Evolutionary conservation across 1,140 invertebrate species (phyloP), one percentile per base, ranked within the genome.

Genomic region (Eueides isabella): DNA sequence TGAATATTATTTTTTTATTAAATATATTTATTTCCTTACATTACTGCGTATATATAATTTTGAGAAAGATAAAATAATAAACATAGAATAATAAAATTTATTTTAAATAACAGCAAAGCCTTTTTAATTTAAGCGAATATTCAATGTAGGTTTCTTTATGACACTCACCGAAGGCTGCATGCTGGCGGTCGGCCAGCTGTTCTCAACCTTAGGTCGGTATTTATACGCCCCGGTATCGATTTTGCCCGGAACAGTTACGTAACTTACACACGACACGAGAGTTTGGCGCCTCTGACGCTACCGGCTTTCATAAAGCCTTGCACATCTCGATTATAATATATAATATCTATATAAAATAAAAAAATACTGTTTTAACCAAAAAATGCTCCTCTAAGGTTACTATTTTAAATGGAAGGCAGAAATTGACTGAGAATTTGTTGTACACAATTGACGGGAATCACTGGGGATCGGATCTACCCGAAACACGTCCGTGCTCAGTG

Each of bases 171-270:
- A 80, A 81, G 90, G 84, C 83, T 90, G 88, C 90, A 91, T 81
- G 73, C 87, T 89, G 89, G 85, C 88, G 67, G 41, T n/a, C 74
- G 79, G 88, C 90, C 90, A 92, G 90, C 87, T 92, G 87, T 91
- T 90, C 81, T 82, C 81, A 87, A 89, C 75, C 78, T 78, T 85
- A 79, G 81, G 75, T 79, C 82, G 84, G 86, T 92, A 91, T 92
- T 89, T 88, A 90, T 92, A 90, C 87, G 85, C 85, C 78, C 80
- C 83, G 87, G 80, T 92, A 91, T 91, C 85, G 90, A 92, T 92
- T 89, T 92, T 88, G 74, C 80, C 88, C 85, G 89, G 88, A 86
- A 88, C 85, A 65, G 86, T 90, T 91, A 89, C 87, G 89, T 91
- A 91, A 90, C 80, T 82, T 78, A 88, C 80, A 82, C 85, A 85